Conservation (phyloP, 2,113 vertebrate genomes). For the Vanacampus margaritifer region DNA sequence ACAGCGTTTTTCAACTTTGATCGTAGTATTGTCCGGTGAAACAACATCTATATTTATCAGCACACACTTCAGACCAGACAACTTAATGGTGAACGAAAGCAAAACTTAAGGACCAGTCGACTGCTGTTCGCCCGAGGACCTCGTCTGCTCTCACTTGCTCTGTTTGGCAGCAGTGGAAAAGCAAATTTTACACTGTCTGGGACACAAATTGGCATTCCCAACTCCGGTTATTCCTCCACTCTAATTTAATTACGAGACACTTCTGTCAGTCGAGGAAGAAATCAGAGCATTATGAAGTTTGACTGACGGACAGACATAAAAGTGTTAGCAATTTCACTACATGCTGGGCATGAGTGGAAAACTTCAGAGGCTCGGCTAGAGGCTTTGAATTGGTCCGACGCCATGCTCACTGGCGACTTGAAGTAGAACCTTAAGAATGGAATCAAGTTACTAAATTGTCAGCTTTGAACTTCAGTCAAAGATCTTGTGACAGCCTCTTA, state of each 20-base stretch:
- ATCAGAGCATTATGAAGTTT: slow-evolving; percentile 65
- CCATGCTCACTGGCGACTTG: slow-evolving; percentile 41
- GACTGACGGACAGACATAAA: slow-evolving; percentile 69
- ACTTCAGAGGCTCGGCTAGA: slow-evolving; percentile 59
- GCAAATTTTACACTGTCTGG: slow-evolving; percentile 71
- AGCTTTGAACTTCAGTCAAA: slow-evolving; percentile 59
- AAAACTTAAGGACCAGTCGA: slow-evolving; percentile 35
- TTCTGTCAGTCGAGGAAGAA: slow-evolving; percentile 60
- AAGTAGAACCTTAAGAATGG: slow-evolving; percentile 45
- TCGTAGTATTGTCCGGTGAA: slow-evolving; percentile 27
- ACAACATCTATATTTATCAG: slow-evolving; percentile 55
- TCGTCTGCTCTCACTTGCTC: slow-evolving; percentile 64
- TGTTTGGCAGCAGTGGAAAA: slow-evolving; percentile 60
- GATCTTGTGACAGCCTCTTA: slow-evolving; percentile 31
- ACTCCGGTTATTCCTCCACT: slow-evolving; percentile 57
- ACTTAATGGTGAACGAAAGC: slow-evolving; percentile 23
- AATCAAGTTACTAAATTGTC: slow-evolving; percentile 47
- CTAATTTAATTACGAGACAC: slow-evolving; percentile 73
- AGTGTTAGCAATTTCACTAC: slow-evolving; percentile 60
- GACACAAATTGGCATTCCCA: slow-evolving; percentile 69
- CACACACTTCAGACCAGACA: slow-evolving; percentile 30
- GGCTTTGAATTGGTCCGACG: slow-evolving; percentile 57
- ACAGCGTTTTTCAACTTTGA: slow-evolving; percentile 33
- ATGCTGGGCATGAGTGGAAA: slow-evolving; percentile 41
- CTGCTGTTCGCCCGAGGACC: slow-evolving; percentile 62